These are phyloP conservation scores for Cygnus olor DNA, from an alignment of 2,797 vertebrate species.

Conservation along the genomic window DNA sequence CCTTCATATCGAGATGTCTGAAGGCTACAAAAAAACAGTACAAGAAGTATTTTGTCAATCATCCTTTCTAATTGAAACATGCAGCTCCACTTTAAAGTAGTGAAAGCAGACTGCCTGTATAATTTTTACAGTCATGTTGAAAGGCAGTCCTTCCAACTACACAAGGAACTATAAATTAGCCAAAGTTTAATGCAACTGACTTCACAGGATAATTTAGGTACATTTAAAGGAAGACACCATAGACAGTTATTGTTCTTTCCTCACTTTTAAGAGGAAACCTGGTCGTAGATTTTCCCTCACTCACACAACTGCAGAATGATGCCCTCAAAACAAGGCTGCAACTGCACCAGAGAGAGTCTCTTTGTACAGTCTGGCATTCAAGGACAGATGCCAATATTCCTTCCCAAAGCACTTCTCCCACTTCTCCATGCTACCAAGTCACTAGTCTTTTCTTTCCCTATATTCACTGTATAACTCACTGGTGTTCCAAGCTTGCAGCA, in stretches of 20 bases:
- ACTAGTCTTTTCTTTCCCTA: background rate
- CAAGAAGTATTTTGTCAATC: background rate
- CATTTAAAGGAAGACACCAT: background rate
- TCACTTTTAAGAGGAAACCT: background rate
- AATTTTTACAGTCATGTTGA: background rate
- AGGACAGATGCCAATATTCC: background rate
- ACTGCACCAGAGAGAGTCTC: background rate
- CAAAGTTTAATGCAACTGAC: background rate
- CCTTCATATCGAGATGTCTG: background rate
- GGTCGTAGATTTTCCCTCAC: background rate
- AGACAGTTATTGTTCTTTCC: background rate
- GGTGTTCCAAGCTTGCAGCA: background rate
- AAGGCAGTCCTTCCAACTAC: background rate
- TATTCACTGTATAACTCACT: background rate
- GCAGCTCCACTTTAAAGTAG: background rate
- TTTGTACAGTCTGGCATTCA: background rate
- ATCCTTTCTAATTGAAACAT: background rate
- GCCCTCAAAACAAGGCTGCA: background rate
- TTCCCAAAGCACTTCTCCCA: background rate
- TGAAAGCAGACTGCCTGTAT: background rate
- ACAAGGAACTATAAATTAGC: background rate
- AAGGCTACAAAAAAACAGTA: background rate
- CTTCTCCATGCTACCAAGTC: background rate
- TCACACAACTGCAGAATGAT: background rate
- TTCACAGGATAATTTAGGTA: background rate